Conservation (phyloP, 1,140 invertebrate genomes). For the Drosophila cardini region DNA sequence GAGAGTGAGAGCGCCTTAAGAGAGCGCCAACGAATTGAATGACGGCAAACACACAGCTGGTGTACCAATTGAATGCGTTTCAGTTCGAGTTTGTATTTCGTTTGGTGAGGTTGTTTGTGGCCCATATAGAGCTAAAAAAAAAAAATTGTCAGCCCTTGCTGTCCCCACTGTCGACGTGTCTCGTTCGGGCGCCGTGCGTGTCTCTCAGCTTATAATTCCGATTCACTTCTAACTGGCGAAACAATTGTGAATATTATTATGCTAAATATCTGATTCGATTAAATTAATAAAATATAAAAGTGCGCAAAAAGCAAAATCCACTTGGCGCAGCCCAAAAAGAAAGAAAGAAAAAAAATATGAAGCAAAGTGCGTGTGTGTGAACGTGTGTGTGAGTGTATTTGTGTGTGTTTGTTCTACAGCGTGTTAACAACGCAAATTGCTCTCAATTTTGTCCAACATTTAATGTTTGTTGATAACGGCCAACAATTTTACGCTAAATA, state of each 20-base stretch:
- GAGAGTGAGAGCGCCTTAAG: conserved; percentile 17
- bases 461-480: conserved; percentile 3
- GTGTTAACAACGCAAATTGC: conserved; percentile 24
- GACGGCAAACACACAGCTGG: conserved; percentile 69
- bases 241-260: conserved; percentile 52
- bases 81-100: conserved; percentile 84
- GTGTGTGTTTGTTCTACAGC: conserved; percentile 47
- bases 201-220: conserved; percentile 27
- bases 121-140: conserved; percentile 43
- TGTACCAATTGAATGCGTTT: conserved; percentile 55
- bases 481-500: conserved; percentile 15
- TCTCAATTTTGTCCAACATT: conserved; percentile 12
- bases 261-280: conserved; percentile 24
- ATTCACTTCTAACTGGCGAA: conserved; percentile 52
- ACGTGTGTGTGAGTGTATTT: conserved; percentile 45
- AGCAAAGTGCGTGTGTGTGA: conserved; percentile 64
- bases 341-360: conserved; percentile 36
- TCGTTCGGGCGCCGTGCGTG: conserved; percentile 53
- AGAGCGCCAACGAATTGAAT: conserved; percentile 16
- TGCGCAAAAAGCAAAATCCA: conserved; percentile 59
- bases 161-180: conserved; percentile 74
- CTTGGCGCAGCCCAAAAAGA: conserved; percentile 67
- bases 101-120: conserved; percentile 75
- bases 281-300: conserved; percentile 27
- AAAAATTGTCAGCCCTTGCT: conserved; percentile 46